Evolutionary conservation across 2,797 vertebrate species (phyloP), one percentile per base, ranked within the genome.

Genomic region (Scolopax rusticola): DNA sequence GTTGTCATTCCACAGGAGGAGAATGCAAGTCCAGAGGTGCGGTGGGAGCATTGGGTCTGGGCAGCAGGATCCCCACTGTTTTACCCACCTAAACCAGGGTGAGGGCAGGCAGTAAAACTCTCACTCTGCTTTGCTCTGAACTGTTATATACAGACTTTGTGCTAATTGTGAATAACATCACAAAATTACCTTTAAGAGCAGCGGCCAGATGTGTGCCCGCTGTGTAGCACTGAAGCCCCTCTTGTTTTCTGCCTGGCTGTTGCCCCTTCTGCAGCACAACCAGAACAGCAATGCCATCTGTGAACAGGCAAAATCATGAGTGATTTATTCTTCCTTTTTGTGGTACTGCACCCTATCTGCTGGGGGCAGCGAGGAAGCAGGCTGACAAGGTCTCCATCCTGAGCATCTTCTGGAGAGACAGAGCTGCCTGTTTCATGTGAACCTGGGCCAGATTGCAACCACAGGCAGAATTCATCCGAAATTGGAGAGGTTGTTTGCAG

Each of bases 321-420:
- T 30, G 36, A 78, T 70, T 56, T 67, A 67, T 60, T 51, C 28
- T 83, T 60, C 24, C 28, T 48, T 81, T 65, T 59, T 63, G 36
- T 68, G 56, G 51, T 2, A 0, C 33, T 38, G 21, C 38, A 40
- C 11, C 30, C 13, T 20, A 3, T 8, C 51, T 79, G 8, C 28
- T 76, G 47, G 9, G 33, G 50, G 32, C 24, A 54, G 32, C 0
- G 0, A 57, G 12, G 9, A 8, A 79, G 8, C 15, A 47, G 0
- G 0, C 41, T 73, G 87, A 45, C 9, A 13, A 33, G 53, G 12
- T 71, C 19, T 84, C 32, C 21, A 6, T 8, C 0, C 0, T 8
- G 4, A 51, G 7, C 8, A 2, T 13, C 16, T 33, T 64, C 57
- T 74, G 47, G 45, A 79, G 63, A 67, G 33, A 9, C 27, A 74